Evolutionary conservation across 2,888 invertebrate genomes (phyloP).

Genomic region (Standfussiana lucernea): DNA sequence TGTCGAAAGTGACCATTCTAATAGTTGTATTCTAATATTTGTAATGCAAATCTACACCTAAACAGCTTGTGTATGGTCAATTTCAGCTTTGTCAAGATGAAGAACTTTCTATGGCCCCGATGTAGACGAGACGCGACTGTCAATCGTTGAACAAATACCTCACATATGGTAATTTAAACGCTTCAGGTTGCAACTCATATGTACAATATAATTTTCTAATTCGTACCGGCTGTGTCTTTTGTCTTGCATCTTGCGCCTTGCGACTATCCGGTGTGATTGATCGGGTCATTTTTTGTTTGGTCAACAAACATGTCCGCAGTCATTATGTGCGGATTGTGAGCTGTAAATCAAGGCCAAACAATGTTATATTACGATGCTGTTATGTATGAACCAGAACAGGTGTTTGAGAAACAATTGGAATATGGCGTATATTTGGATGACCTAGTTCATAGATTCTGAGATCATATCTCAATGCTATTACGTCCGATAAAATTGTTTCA

Average conservation of each 20-base stretch:
- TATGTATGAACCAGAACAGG: slow-evolving; percentile 70
- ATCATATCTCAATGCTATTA: slow-evolving; percentile 38
- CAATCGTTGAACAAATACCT: slow-evolving; percentile 81
- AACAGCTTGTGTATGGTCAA: slow-evolving; percentile 79
- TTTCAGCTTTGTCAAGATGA: slow-evolving; percentile 85
- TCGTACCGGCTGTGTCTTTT: slow-evolving; percentile 61
- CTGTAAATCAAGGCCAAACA: slow-evolving; percentile 79
- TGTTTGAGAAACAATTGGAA: slow-evolving; percentile 71
- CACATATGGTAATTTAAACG: slow-evolving; percentile 79
- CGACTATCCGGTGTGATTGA: slow-evolving; percentile 42
- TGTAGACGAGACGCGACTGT: slow-evolving; percentile 79
- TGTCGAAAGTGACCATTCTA: slow-evolving; percentile 76
- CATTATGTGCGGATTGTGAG: slow-evolving; percentile 69
- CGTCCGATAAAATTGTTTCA: slow-evolving; percentile 37
- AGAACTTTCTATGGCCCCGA: slow-evolving; percentile 86
- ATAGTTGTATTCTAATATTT: slow-evolving; percentile 75
- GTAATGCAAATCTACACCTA: slow-evolving; percentile 84
- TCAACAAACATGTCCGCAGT: slow-evolving; percentile 65
- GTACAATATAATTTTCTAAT: slow-evolving; percentile 72
- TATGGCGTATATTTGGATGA: slow-evolving; percentile 68
- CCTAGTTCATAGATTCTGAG: slow-evolving; percentile 65
- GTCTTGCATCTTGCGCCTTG: slow-evolving; percentile 47
- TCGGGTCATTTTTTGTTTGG: slow-evolving; percentile 63
- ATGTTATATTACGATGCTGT: slow-evolving; percentile 73
- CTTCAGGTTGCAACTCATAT: slow-evolving; percentile 70